Evolutionary conservation across 92 coral and sea anemone genomes (phyloP), one percentile per base, ranked within the genome.

Genomic region (Parazoanthus swiftii): DNA sequence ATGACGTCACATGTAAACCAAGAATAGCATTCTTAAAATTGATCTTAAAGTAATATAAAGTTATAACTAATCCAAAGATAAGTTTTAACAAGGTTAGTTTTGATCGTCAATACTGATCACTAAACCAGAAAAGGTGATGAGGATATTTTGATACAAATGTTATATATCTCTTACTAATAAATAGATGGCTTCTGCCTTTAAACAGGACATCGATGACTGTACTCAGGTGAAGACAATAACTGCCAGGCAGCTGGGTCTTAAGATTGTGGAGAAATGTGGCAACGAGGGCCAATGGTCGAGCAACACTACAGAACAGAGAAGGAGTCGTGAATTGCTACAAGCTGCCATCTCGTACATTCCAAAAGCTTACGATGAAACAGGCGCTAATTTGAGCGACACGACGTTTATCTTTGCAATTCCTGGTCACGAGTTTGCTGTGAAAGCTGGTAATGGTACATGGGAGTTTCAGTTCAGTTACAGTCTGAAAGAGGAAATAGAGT

Each of bases 291-390:
- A 81, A 15, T 81, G 85, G 85, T 75, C 85, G 15, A 26, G 14
- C 20, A 81, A 81, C 74, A 81, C 75, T 5, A 58, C 76, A 39
- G 76, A 81, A 63, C 54, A 81, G 50, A 63, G 74, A 39, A 65
- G 85, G 37, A 6, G 74, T 59, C 85, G 85, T 42, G 25, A 59
- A 73, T 48, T 81, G 33, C 74, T 81, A 10, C 85, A 81, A 38
- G 38, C 85, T 39, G 85, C 85, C 9, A 81, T 81, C 85, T 81
- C 85, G 26, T 81, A 6, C 50, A 23, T 81, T 25, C 85, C 85
- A 9, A 81, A 65, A 20, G 85, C 85, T 16, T 81, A 59, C 74
- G 37, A 65, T 9, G 85, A 81, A 29, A 81, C 56, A 58, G 76
- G 85, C 20, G 85, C 75, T 23, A 76, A 81, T 68, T 73, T 81